Base-by-base conservation (phyloP, 2,113 vertebrate species). In the Corythoichthys haematopterus region DNA sequence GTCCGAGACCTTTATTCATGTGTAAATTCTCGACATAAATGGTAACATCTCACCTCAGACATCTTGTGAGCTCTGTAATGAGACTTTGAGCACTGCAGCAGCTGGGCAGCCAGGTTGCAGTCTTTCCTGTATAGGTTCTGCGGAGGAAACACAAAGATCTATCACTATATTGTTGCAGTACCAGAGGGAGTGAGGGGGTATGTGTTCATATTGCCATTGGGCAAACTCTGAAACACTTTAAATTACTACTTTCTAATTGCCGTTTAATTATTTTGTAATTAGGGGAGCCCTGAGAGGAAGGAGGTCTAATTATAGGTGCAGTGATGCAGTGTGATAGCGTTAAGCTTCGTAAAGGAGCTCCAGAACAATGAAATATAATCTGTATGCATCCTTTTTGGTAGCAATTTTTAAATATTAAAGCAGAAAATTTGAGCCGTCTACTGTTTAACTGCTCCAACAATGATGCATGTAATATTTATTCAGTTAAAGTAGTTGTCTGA, bases 111-210 rank as follows among this genome's bases (percentile, higher is more conserved):
- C 83, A 98, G 92, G 83, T 94, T 97, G 91, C 96, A 96, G 92
- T 99, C 97, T 89, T 98, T 98, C 84, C 94, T 94, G 85, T 96
- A 98, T 79, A 96, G 86, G 64, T 96, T 95, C 96, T 98, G 84
- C 20, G 88, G 91, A 79, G 76, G 66, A n/a, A 48, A 46, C 60
- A 85, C 36, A 85, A 37, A 71, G 12, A 67, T 71, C n/a, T 38
- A 43, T 72, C 64, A 72, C 37, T 53, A 1, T 36, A 62, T 50
- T 55, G 37, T 53, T 9, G 6, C 15, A 14, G 59, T 46, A 69
- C 45, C 33, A 4, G 50, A 47, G 20, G 2, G n/a, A 46, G 43
- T 4, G 7, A 9, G 63, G 46, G 38, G 53, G 51, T 50, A 36
- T 63, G 35, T 37, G 63, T 53, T 62, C 9, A 0, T 47, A 8